phyloP scores from a whole-genome alignment of 1,140 invertebrate genomes.

The Eurosta solidaginis region DNA sequence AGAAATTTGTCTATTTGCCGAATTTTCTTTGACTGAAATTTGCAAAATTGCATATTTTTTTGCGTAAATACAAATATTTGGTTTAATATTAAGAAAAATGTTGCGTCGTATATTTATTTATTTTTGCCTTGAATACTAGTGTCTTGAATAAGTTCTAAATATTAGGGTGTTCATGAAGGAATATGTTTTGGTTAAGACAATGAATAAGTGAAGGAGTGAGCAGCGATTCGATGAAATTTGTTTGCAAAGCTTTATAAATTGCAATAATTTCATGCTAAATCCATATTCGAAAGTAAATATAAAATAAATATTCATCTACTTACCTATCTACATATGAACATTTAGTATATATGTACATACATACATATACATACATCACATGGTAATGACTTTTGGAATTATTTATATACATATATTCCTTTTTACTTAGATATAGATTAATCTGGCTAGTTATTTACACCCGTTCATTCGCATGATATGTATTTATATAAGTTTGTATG shows the following conservation, averaged over 20 bases:
- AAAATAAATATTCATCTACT: neutral
- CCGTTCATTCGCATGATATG: neutral
- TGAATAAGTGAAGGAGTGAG: neutral
- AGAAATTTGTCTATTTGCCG: neutral
- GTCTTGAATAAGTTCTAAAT: neutral
- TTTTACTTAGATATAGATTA: neutral
- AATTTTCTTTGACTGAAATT: neutral
- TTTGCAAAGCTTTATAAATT: slow-evolving; percentile 22
- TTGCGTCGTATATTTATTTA: too few relatives aligned
- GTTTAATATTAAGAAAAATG: neutral
- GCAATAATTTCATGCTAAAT: neutral
- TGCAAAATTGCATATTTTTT: slow-evolving; percentile 6
- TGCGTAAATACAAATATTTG: slow-evolving; percentile 1
- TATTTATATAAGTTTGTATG: neutral
- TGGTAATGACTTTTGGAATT: neutral
- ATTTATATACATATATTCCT: neutral
- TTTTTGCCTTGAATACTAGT: neutral
- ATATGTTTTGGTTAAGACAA: neutral
- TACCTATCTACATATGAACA: too few relatives aligned
- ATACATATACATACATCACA: neutral
- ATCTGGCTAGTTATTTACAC: too few relatives aligned
- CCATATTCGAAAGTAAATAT: neutral
- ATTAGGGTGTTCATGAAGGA: neutral
- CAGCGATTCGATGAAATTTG: neutral
- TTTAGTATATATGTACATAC: neutral